Conservation (phyloP, 23 tunicate species). For the Botrylloides violaceus region DNA sequence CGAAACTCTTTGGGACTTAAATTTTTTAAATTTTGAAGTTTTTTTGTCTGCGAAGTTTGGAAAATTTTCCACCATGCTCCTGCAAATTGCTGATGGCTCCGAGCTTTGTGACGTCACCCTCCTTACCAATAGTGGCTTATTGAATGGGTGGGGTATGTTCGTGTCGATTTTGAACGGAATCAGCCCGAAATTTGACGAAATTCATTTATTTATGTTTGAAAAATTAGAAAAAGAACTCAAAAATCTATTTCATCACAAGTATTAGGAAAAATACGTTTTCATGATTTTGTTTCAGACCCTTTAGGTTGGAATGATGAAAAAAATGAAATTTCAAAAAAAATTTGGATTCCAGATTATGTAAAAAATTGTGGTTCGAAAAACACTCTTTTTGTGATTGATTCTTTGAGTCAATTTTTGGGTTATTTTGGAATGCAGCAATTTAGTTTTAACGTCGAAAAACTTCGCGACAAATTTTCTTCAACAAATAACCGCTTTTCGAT, state of each 20-base stretch:
- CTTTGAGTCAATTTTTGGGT: not conserved
- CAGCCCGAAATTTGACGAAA: not conserved
- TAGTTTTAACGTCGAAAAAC: constrained; percentile 5
- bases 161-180: not conserved
- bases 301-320: constrained; percentile 12
- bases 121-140: not conserved
- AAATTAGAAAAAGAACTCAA: not conserved
- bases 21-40: not conserved
- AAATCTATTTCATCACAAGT: not conserved
- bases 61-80: constrained; percentile 1
- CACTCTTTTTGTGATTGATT: constrained; percentile 6
- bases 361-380: not conserved
- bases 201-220: constrained; percentile 20
- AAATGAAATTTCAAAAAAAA: not conserved
- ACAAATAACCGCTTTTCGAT: not conserved
- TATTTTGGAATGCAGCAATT: constrained; percentile 11
- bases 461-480: not conserved
- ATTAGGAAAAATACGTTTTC: not conserved
- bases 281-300: constrained; percentile 17
- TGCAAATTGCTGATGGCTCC: not conserved
- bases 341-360: not conserved
- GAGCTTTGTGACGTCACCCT: constrained; percentile 1
- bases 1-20: too few relatives aligned
- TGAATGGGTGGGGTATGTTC: not conserved
- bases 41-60: not conserved